Base-by-base conservation (phyloP, 2,888 invertebrate species). In the Elysia crispata region DNA sequence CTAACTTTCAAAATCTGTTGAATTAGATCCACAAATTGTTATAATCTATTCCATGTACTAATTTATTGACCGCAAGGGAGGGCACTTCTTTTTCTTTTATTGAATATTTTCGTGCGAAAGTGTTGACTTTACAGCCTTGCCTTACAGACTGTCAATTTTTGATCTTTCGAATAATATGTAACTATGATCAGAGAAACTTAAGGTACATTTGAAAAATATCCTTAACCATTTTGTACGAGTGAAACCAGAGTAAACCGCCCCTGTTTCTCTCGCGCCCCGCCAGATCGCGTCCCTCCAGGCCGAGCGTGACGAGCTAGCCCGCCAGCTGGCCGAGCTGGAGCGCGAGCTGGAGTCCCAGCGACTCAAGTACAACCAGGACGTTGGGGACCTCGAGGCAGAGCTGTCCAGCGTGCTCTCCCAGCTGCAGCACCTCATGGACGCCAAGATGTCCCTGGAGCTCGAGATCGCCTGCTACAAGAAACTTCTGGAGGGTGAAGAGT, bases 381-480 rank as follows among this genome's bases (percentile, higher is more conserved):
- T 84, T 15, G 62, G 30, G 0, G 83, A 75, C 11, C 77, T 86
- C 33, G 69, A 84, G 33, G 3, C 0, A 13, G 85, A 88, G 54
- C 78, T 87, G 70, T 81, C 83, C 33, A 81, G 76, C 5, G 83
- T 86, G n/a, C 73, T 86, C 20, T 41, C 69, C 18, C 85, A 86
- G 69, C 78, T 89, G 0, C 79, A 82, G 23, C 69, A 72, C 8
- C 76, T 93, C 75, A 88, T 92, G 83, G 93, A 93, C 86, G 92
- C 91, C 85, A 93, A 93, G 86, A 91, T 93, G 82, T 91, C 92
- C 31, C 87, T 93, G 76, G 93, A 94, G 86, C 90, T 93, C 73
- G 93, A 93, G 86, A 93, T 93, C 83, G 91, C 92, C 84, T 93
- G 93, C 86, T 93, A 94, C 91, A 89, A 93, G 80, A 93, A 93